phyloP scores from a whole-genome alignment of 2,113 vertebrate genomes.

The Corythornis vintsioides region DNA sequence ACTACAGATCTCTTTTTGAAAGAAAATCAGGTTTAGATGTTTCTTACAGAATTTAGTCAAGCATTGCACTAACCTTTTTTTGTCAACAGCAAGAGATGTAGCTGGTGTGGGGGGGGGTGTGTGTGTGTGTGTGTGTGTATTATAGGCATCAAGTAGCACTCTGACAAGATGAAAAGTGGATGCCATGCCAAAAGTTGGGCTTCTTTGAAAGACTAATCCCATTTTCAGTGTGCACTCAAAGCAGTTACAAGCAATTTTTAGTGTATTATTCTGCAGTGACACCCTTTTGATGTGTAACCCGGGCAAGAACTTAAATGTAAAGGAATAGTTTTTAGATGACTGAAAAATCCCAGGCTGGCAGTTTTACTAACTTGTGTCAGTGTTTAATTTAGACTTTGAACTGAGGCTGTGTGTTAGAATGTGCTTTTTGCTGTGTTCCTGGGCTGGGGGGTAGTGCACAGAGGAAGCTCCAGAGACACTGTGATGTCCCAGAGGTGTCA shows the following conservation, averaged over 20 bases:
- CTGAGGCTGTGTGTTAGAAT: background rate
- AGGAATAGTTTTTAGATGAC: background rate
- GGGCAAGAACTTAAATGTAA: background rate
- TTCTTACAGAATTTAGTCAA: background rate
- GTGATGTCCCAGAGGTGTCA: background rate
- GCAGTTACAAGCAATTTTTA: slow-evolving; percentile 12
- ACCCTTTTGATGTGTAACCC: background rate
- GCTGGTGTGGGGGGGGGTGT: background rate
- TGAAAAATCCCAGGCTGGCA: background rate
- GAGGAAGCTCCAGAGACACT: background rate
- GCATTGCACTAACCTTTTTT: background rate
- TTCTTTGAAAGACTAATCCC: slow-evolving; percentile 2
- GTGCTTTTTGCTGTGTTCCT: background rate
- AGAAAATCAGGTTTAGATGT: slow-evolving; percentile 25
- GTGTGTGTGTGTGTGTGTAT: no score
- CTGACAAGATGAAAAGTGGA: background rate
- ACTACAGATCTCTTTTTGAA: slow-evolving; percentile 16
- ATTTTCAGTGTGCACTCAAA: background rate
- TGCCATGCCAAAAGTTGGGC: background rate
- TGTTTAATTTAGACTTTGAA: background rate
- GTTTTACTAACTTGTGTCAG: background rate
- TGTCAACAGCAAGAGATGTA: background rate
- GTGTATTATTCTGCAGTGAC: background rate
- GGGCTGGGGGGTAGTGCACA: background rate
- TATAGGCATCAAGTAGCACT: background rate